Evolutionary conservation across 1,140 invertebrate genomes (phyloP).

Genomic region (Prorops nasuta): DNA sequence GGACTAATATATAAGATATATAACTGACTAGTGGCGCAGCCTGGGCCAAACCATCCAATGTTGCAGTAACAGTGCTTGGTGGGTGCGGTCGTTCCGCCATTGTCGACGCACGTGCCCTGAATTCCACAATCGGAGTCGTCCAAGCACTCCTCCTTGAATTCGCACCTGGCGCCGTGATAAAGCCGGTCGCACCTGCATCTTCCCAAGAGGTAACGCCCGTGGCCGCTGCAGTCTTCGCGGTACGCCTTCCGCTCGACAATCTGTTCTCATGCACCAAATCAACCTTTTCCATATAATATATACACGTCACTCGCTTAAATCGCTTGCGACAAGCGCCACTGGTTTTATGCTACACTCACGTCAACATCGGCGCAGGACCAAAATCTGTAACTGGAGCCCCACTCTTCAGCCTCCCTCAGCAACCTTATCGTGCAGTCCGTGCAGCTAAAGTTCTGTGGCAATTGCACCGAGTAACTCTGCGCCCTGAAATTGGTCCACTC

Average conservation of each 20-base stretch:
- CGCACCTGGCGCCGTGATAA: conserved; percentile 78
- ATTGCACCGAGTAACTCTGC: conserved; percentile 72
- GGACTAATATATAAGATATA: too few species aligned
- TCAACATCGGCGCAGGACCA: conserved; percentile 96
- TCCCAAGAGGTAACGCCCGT: conserved; percentile 74
- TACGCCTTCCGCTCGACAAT: conserved; percentile 64
- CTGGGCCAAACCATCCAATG: conserved; percentile 78
- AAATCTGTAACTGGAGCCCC: conserved; percentile 81
- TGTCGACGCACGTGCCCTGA: conserved; percentile 79
- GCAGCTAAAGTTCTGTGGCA: conserved; percentile 83
- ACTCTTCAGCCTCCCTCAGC: conserved; percentile 85
- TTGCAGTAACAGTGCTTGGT: conserved; percentile 87
- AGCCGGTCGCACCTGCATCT: conserved; percentile 81
- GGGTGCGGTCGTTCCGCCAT: conserved; percentile 76
- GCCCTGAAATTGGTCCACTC: conserved; percentile 62
- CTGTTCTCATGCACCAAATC: conserved; percentile 21
- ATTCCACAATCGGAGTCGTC: conserved; percentile 80
- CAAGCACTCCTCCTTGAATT: conserved; percentile 82
- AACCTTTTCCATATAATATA: too few species aligned
- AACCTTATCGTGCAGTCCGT: conserved; percentile 86
- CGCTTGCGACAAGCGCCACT: too few species aligned
- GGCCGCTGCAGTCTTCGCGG: conserved; percentile 78
- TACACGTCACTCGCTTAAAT: too few species aligned
- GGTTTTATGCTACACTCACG: too few species aligned
- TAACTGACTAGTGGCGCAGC: conserved; percentile 73